Base-by-base conservation (phyloP, 2,888 invertebrate species). In the Pandemis corylana region DNA sequence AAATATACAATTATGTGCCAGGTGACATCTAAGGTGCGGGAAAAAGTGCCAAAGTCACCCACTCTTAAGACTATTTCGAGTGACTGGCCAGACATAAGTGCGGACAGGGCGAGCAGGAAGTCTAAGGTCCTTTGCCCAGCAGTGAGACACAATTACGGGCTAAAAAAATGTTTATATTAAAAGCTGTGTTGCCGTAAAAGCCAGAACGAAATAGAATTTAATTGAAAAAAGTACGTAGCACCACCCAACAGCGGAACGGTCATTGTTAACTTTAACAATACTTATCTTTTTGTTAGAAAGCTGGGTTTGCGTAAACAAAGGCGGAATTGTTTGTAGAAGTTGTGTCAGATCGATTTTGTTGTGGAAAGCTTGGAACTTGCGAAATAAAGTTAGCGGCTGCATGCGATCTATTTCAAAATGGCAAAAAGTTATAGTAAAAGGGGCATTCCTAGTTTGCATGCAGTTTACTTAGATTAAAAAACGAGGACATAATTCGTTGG, bases 201-300 rank as follows among this genome's bases (percentile, higher is more conserved):
- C 7, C 20, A 28, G 59, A 64, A 44, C 64, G 10, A 44, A 15
- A 44, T 12, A 44, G 64, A 44, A 64, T 53, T 53, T 53, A 15
- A 53, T 59, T 59, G 28, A 28, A 59, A 41, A 62, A 62, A 62
- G 59, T 28, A 59, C n/a, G 7, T 36, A 62, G 41, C 41, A 42
- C 12, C 12, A 62, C 36, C 15, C 10, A 44, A 67, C 53, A 36
- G 13, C 53, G 53, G 53, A 62, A 44, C 64, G 12, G 53, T 67
- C 67, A 67, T 67, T 67, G 67, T 67, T 67, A 67, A 62, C 41
- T 67, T 10, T 51, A 67, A 67, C 67, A 67, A 67, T 67, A 53
- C 51, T 67, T 67, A 67, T 53, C 67, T 53, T 49, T 67, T 67
- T 41, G 67, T 10, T 67, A 9, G 49, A 53, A 62, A 62, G 62